Percentiles rank a stretch among this genome's conserved stretches.
These are phyloP conservation scores for Actias luna DNA, from an alignment of 2,888 invertebrate genomes.

Conservation along the genomic window DNA sequence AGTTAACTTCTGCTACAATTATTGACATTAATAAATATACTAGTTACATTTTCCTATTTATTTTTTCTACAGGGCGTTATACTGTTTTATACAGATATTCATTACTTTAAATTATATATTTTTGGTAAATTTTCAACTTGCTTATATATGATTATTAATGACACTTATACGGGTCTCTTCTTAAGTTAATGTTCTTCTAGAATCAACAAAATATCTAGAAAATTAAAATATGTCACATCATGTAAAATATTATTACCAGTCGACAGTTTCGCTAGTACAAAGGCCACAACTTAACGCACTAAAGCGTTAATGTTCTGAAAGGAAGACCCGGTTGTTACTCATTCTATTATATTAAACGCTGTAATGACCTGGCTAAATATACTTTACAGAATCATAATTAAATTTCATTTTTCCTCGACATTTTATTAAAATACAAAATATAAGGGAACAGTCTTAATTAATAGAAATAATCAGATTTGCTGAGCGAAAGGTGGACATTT, in stretches of 20 bases:
- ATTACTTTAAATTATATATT: background rate
- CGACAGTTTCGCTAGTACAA: background rate
- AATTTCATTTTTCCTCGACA: background rate
- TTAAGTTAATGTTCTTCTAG: background rate
- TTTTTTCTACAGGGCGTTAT: too few relatives aligned
- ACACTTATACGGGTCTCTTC: background rate
- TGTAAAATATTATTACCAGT: background rate
- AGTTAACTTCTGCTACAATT: too few relatives aligned
- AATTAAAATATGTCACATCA: background rate
- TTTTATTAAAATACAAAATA: background rate
- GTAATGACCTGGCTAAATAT: background rate
- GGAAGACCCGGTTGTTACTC: slow-evolving; percentile 1
- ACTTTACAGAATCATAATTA: background rate
- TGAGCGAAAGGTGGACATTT: background rate
- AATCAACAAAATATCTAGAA: background rate
- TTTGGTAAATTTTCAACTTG: background rate
- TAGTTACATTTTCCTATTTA: too few relatives aligned
- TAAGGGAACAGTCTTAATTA: background rate
- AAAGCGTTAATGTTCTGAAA: background rate
- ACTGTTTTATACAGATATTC: background rate
- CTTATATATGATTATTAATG: background rate
- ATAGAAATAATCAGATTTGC: background rate
- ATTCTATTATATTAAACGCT: slow-evolving; percentile 2
- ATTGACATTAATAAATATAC: too few relatives aligned
- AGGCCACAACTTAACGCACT: background rate